Conservation (phyloP, 2,888 invertebrate genomes). For the Leucoma salicis region DNA sequence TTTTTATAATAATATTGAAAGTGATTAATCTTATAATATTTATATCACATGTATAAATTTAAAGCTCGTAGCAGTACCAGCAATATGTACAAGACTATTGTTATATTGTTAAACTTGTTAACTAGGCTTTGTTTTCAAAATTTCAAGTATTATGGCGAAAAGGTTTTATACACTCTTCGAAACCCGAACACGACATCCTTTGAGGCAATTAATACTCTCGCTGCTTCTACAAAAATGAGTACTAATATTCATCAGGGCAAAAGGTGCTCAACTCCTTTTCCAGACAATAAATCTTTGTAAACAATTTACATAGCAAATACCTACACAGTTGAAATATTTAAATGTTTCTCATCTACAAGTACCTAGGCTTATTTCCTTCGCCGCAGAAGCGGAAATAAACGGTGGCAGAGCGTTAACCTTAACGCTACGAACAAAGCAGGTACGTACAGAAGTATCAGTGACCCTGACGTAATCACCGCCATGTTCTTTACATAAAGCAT, state of each 20-base stretch:
- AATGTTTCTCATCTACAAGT: not conserved
- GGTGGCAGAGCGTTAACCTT: not conserved
- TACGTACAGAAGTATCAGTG: not conserved
- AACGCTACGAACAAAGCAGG: not conserved
- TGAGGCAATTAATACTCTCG: too few species aligned
- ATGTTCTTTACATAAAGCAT: not conserved
- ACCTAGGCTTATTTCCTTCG: not conserved
- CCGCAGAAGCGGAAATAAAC: not conserved
- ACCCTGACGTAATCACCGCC: not conserved
- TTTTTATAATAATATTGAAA: too few species aligned
- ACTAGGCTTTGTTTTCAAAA: too few species aligned
- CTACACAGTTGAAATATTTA: not conserved
- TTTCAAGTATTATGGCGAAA: too few species aligned
- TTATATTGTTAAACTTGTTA: too few species aligned
- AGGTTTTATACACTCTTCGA: too few species aligned
- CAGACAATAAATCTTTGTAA: too few species aligned
- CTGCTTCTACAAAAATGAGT: too few species aligned
- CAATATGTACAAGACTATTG: constrained; percentile 15
- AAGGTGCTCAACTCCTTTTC: too few species aligned
- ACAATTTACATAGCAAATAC: too few species aligned
- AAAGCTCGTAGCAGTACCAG: constrained; percentile 15
- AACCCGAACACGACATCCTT: too few species aligned
- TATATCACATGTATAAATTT: constrained; percentile 29
- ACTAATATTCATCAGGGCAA: too few species aligned
- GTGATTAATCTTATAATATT: not conserved